Percentiles rank a stretch among this genome's conserved stretches.
These are phyloP conservation scores for Elaphurus davidianus DNA, from an alignment of 2,113 vertebrate genomes.

Conservation along the genomic window DNA sequence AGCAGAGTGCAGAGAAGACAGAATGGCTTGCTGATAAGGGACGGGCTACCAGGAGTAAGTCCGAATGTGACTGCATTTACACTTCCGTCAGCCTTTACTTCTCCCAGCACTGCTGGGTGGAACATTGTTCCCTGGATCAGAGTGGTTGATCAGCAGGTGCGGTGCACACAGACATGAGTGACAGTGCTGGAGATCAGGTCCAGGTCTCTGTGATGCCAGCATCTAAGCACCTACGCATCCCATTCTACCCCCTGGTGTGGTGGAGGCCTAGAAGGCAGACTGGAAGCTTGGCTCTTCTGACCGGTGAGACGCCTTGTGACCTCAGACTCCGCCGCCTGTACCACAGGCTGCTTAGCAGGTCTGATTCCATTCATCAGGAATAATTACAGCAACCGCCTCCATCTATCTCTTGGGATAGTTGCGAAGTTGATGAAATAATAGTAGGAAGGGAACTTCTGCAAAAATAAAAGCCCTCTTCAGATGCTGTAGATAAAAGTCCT, in stretches of 20 bases:
- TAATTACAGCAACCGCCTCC: accelerated
- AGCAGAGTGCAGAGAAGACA: background rate
- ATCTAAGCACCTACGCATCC: accelerated
- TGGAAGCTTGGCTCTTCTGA: background rate
- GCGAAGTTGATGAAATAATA: background rate
- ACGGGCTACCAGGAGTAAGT: accelerated
- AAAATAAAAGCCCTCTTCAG: background rate
- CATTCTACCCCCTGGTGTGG: background rate
- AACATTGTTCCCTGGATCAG: background rate
- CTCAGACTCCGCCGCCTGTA: background rate
- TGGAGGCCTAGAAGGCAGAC: background rate
- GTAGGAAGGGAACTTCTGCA: background rate
- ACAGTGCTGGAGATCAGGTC: background rate
- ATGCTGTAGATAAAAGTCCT: background rate
- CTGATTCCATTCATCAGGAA: background rate
- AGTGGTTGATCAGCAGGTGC: background rate
- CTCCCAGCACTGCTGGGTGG: background rate
- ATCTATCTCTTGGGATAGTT: background rate
- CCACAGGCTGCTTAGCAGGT: background rate
- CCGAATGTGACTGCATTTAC: background rate
- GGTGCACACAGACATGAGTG: background rate
- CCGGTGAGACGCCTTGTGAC: background rate
- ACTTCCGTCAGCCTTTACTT: background rate
- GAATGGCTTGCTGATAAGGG: background rate
- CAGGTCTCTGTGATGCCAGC: background rate